Percentiles rank a stretch among this genome's conserved stretches.
These are phyloP conservation scores for Myzus persicae DNA, from an alignment of 1,140 invertebrate species.

Conservation along the genomic window DNA sequence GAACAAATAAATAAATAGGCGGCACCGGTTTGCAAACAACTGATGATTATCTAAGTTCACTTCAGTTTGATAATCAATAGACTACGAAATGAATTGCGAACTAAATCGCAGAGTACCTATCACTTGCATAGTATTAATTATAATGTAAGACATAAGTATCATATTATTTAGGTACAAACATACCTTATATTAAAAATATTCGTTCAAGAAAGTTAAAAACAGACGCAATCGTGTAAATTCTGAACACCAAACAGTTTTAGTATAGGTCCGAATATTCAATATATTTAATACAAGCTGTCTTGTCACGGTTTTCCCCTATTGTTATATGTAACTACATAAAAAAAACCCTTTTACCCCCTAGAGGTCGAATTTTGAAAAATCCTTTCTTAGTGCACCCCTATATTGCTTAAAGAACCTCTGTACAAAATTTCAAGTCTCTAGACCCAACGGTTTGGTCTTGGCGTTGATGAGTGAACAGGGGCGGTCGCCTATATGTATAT, in stretches of 20 bases:
- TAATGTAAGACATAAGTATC: not conserved
- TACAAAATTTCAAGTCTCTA: too few relatives aligned
- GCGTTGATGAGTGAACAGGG: too few relatives aligned
- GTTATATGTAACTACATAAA: too few relatives aligned
- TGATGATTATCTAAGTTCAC: constrained; percentile 18
- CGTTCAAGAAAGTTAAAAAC: not conserved
- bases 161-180: not conserved
- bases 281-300: too few relatives aligned
- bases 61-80: constrained; percentile 10
- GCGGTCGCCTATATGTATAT: too few relatives aligned
- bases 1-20: constrained; percentile 32
- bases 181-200: not conserved
- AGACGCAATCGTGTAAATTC: not conserved
- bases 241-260: not conserved
- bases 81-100: not conserved
- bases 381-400: too few relatives aligned
- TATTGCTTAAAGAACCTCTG: too few relatives aligned
- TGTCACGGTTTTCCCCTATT: too few relatives aligned
- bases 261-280: not conserved
- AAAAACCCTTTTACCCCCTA: too few relatives aligned
- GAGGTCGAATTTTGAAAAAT: too few relatives aligned
- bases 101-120: not conserved
- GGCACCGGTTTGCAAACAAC: constrained; percentile 43
- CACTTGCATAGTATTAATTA: not conserved
- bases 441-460: too few relatives aligned